phyloP scores from a whole-genome alignment of 2,113 vertebrate genomes.

The Struthio camelus region DNA sequence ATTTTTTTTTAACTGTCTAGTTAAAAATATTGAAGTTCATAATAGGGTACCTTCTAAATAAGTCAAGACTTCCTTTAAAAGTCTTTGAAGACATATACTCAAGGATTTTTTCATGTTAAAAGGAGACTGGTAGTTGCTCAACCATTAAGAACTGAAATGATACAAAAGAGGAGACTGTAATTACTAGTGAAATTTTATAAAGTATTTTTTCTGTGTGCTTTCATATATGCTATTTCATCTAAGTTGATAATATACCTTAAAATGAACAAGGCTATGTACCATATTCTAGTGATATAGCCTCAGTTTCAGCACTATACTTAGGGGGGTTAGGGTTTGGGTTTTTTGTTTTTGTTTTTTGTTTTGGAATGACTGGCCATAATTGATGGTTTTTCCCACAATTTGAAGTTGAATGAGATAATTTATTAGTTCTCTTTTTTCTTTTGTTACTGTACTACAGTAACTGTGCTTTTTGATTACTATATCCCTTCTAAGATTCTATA shows the following conservation, averaged over 20 bases:
- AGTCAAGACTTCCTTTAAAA: not conserved
- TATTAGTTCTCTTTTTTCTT: not conserved
- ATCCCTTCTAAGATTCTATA: not conserved
- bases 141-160: not conserved
- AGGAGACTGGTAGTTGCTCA: not conserved
- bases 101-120: not conserved
- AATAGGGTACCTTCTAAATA: not conserved
- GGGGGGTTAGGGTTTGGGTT: not conserved
- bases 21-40: not conserved
- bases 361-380: not conserved
- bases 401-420: not conserved
- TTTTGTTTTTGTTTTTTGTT: not conserved
- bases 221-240: not conserved
- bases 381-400: not conserved
- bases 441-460: not conserved
- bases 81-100: not conserved
- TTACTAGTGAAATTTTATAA: not conserved
- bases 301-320: not conserved
- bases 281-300: not conserved
- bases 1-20: conserved; percentile 9
- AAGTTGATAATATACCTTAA: not conserved
- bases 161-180: not conserved
- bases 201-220: not conserved
- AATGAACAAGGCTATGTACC: not conserved
- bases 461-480: not conserved